A percentile compares a stretch with the other conserved stretches of the same genome.
Evolutionary conservation across 2,113 vertebrate genomes (phyloP).

Genomic region (Cryptotis parvus): DNA sequence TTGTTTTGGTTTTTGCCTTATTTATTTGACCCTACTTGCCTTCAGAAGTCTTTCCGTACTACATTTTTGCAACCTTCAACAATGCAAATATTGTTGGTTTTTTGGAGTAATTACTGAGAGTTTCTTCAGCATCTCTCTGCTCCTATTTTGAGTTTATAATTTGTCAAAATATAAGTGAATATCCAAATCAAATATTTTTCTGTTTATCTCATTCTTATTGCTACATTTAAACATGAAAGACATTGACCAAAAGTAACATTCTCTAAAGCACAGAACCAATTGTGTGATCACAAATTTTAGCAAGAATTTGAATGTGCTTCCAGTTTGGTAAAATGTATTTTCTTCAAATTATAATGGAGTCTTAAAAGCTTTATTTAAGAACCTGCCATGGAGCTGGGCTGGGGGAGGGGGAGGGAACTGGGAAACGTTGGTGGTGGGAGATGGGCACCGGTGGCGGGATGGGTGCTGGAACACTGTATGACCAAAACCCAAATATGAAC

Average conservation of each 20-base stretch:
- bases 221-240: constrained; percentile 18
- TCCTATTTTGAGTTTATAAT: neutral
- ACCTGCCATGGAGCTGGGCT: too few relatives aligned
- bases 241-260: neutral
- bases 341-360: neutral
- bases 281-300: constrained; percentile 27
- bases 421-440: too few relatives aligned
- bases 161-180: constrained; percentile 43
- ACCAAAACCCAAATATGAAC: too few relatives aligned
- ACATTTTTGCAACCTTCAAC: neutral
- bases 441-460: too few relatives aligned
- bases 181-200: constrained; percentile 24
- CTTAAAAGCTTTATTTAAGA: too few relatives aligned
- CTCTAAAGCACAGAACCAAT: constrained; percentile 23
- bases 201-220: constrained; percentile 5
- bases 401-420: neutral
- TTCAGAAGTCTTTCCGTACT: neutral
- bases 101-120: neutral
- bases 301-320: neutral
- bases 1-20: neutral
- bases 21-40: neutral
- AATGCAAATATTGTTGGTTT: neutral
- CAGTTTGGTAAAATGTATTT: neutral
- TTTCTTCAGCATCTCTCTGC: neutral
- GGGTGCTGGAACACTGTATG: too few relatives aligned